phyloP scores from a whole-genome alignment of 1,140 invertebrate genomes.

The Ostrea edulis region DNA sequence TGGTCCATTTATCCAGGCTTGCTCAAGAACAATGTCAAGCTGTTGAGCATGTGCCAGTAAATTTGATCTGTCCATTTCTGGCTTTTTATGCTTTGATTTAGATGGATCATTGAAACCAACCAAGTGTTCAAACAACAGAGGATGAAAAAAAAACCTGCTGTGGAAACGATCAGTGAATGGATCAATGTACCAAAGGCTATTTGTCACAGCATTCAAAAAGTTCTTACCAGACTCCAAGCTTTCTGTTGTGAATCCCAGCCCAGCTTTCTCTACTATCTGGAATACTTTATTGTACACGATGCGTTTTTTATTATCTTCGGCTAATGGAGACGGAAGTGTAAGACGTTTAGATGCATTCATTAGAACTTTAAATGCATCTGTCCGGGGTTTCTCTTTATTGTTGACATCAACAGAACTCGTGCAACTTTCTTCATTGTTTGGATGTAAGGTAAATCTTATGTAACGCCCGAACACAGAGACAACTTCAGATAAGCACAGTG shows the following conservation, averaged over 20 bases:
- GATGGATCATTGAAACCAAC: not conserved
- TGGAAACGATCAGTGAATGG: constrained; percentile 25
- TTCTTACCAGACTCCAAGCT: constrained; percentile 18
- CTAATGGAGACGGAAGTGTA: constrained; percentile 11
- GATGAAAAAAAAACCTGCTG: constrained; percentile 16
- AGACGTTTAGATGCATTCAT: constrained; percentile 22
- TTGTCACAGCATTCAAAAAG: constrained; percentile 33
- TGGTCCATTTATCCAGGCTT: constrained; percentile 46
- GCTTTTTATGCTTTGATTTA: constrained; percentile 25
- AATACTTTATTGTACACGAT: constrained; percentile 5
- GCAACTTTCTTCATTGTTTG: not conserved
- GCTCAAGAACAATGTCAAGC: constrained; percentile 23
- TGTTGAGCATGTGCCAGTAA: not conserved
- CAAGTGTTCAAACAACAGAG: constrained; percentile 43
- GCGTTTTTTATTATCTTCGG: constrained; percentile 5
- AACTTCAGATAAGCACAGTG: not conserved
- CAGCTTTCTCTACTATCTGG: not conserved
- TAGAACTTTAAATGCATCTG: constrained; percentile 43
- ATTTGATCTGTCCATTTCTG: constrained; percentile 24
- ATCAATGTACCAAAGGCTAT: constrained; percentile 42
- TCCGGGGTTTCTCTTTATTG: not conserved
- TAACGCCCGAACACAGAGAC: too few relatives aligned
- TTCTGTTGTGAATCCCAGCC: constrained; percentile 6
- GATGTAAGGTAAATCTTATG: too few relatives aligned
- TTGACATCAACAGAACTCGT: not conserved